phyloP scores from a whole-genome alignment of 1,140 invertebrate species.

The Penaeus japonicus region DNA sequence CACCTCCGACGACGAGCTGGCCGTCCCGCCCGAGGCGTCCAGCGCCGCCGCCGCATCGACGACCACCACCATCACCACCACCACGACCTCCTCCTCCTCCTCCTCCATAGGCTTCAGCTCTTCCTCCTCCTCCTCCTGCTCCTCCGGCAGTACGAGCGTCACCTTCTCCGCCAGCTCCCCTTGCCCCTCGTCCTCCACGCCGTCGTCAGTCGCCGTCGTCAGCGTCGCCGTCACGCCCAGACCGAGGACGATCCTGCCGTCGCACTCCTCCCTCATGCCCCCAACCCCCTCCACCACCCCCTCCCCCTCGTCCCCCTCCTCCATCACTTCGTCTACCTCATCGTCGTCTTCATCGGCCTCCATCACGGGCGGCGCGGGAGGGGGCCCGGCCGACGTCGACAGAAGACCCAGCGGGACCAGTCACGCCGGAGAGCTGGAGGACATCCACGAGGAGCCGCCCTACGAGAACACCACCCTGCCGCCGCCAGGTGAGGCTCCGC shows the following conservation, averaged over 20 bases:
- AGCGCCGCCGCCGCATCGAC: slow-evolving; percentile 62
- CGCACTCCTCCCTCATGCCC: slow-evolving; percentile 32
- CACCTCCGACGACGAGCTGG: slow-evolving; percentile 56
- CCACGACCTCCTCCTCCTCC: slow-evolving; percentile 23
- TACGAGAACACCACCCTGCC: slow-evolving; percentile 50
- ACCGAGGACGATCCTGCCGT: neutral
- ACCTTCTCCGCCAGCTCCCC: slow-evolving; percentile 40
- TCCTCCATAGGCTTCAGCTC: slow-evolving; percentile 26
- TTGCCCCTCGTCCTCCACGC: slow-evolving; percentile 58
- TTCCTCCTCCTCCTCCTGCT: neutral
- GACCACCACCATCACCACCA: slow-evolving; percentile 61
- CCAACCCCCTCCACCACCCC: slow-evolving; percentile 13
- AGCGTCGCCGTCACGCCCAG: slow-evolving; percentile 11
- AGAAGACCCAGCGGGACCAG: slow-evolving; percentile 39
- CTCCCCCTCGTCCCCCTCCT: slow-evolving; percentile 23
- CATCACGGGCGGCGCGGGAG: neutral
- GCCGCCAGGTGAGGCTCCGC: slow-evolving; percentile 16
- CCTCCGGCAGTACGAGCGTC: neutral
- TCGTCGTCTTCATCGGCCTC: slow-evolving; percentile 11
- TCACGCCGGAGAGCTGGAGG: slow-evolving; percentile 61
- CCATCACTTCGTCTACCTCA: slow-evolving; percentile 25
- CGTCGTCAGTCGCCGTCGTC: slow-evolving; percentile 59
- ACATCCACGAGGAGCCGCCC: slow-evolving; percentile 66
- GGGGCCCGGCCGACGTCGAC: neutral
- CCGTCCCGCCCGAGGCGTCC: slow-evolving; percentile 42